Conservation (phyloP, 2,797 vertebrate genomes). For the Eulemur albifrons region DNA sequence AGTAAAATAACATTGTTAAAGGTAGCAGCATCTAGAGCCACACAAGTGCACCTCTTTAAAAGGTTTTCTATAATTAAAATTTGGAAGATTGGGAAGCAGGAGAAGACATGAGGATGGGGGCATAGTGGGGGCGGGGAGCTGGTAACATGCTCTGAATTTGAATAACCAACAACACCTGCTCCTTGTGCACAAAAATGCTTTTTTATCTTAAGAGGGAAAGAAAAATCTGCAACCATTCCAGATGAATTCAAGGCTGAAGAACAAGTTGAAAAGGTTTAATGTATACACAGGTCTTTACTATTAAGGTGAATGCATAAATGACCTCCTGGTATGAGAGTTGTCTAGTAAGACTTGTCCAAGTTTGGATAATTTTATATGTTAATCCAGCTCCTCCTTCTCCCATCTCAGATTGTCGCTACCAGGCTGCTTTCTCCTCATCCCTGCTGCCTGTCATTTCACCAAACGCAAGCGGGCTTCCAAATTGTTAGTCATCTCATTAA, state of each 20-base stretch:
- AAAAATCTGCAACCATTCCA: conserved; percentile 5
- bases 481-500: conserved; percentile 83
- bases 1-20: conserved; percentile 57
- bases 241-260: background rate
- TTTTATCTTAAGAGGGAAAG: conserved; percentile 18
- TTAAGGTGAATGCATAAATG: background rate
- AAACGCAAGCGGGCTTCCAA: conserved; percentile 60
- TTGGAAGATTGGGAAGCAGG: background rate
- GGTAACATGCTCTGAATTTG: conserved; percentile 41
- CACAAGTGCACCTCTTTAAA: conserved; percentile 51
- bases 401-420: background rate
- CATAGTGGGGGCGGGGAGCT: background rate
- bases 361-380: background rate
- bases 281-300: background rate
- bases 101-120: background rate
- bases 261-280: background rate
- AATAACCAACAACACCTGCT: conserved; percentile 66
- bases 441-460: conserved; percentile 14
- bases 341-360: background rate
- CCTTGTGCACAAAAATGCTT: background rate
- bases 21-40: conserved; percentile 49
- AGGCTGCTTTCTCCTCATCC: background rate
- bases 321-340: background rate
- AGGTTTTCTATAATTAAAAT: conserved; percentile 63
- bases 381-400: background rate